Base-by-base conservation (phyloP, 2,888 invertebrate species). In the Andrena marginata region DNA sequence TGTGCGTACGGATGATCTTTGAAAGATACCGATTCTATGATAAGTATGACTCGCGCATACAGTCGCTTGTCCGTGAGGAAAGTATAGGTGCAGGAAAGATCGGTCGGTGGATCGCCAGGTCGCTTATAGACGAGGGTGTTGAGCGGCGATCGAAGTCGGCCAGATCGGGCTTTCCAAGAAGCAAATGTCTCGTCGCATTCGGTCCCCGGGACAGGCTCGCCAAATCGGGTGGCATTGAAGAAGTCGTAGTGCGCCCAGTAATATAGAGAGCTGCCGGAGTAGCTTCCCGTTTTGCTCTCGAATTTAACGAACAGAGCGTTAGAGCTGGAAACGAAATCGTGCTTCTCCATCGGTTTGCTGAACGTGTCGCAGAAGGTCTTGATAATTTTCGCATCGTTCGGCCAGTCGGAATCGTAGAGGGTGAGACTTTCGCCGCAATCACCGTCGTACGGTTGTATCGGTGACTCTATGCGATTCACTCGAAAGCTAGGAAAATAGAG, bases 201-300 rank as follows among this genome's bases (percentile, higher is more conserved):
- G 0, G 97, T 98, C 26, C 96, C 97, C 0, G 96, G 96, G 0
- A 98, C 97, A 0, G 97, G 97, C 85, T 97, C 97, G 0, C 98
- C 98, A 85, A 97, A 97, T 70, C 97, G 96, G 0, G 97, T 98
- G 90, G 98, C 98, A 94, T 98, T 98, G 94, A 98, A 98, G 95
- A 98, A 98, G 92, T 98, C 98, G 92, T 98, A 98, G 92, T 98
- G 98, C 0, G 98, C 98, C 98, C 98, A 98, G 93, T 98, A 98
- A 94, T 98, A 98, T 16, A 98, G 95, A 0, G 98, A 98, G n/a
- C 98, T 98, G 0, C 98, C 98, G 81, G 98, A 98, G 90, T 98
- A 98, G 86, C 98, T 98, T 29, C 98, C 98, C 1, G 98, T 98
- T 93, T 98, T 98, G 94, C 98, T 98, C 91, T 98, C 98, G 93